Base-by-base conservation (phyloP, 2,888 invertebrate species). In the Galerucella calmariensis region DNA sequence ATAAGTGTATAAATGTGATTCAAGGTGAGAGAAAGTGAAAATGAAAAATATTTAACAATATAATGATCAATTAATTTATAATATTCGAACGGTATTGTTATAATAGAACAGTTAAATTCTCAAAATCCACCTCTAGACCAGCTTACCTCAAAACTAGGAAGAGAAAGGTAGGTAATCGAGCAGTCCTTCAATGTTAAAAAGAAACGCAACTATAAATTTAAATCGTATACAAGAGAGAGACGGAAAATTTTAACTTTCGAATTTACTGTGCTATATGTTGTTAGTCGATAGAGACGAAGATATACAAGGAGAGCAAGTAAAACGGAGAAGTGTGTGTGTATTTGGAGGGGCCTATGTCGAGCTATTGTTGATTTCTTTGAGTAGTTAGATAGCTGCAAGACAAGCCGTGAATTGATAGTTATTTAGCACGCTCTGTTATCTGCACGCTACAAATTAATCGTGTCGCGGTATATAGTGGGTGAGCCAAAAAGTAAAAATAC, bases 291-390 rank as follows among this genome's bases (percentile, higher is more conserved):
- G 73, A 75, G 80, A 79, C 77, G 44, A 69, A 68, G 71, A 71
- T 46, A 75, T 71, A 71, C 71, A 66, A 62, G 69, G 69, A 20
- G 72, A 72, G 59, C 66, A 41, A 53, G 72, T 72, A 35, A 24
- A 58, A 61, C 35, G 61, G 16, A 61, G 61, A 61, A 61, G 61
- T 35, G 35, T 59, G 48, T 56, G 20, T 20, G 20, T 20, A 27
- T 73, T 75, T 77, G 83, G 79, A 81, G 81, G 83, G 83, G 81
- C 81, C 80, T 79, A 81, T 80, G 78, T 80, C 69, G 78, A 78
- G 81, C 78, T 75, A 59, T 78, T 74, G 79, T 80, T 76, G 80
- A 80, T 77, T 79, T 77, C 79, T 79, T 79, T 74, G 74, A 77
- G 79, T 79, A 81, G 81, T 81, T 79, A 77, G 80, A 79, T 79